Evolutionary conservation across 2,888 invertebrate genomes (phyloP).

Genomic region (Lasioglossum morio): DNA sequence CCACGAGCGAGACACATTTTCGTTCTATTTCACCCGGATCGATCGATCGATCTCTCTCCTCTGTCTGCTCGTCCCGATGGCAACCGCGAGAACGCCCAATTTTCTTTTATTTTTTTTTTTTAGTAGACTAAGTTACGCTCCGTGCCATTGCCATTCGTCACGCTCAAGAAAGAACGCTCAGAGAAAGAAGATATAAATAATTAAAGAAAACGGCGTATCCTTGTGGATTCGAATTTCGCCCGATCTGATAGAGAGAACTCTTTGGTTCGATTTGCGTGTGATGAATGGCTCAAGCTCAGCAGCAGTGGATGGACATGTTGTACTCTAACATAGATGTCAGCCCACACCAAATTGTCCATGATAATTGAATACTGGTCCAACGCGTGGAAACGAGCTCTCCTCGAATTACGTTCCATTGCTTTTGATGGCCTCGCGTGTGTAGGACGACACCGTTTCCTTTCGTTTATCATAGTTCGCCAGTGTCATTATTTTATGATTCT

Average conservation of each 20-base stretch:
- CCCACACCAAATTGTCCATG: slow-evolving; percentile 84
- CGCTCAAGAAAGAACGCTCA: slow-evolving; percentile 53
- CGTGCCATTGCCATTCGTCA: slow-evolving; percentile 76
- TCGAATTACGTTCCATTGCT: slow-evolving; percentile 45
- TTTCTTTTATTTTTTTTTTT: slow-evolving; percentile 64
- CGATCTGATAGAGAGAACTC: neutral
- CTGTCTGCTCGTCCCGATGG: slow-evolving; percentile 30
- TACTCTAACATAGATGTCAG: slow-evolving; percentile 84
- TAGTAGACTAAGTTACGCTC: slow-evolving; percentile 79
- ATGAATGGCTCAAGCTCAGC: slow-evolving; percentile 78
- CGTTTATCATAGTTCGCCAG: slow-evolving; percentile 3
- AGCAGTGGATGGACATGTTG: slow-evolving; percentile 83
- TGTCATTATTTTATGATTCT: slow-evolving; percentile 4
- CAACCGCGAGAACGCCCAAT: slow-evolving; percentile 74
- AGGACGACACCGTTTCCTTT: slow-evolving; percentile 41
- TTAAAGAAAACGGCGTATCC: neutral
- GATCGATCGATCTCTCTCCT: slow-evolving; percentile 30
- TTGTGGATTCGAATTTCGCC: neutral
- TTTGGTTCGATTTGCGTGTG: slow-evolving; percentile 68
- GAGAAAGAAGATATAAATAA: neutral
- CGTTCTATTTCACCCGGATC: neutral
- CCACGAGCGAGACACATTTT: slow-evolving; percentile 35
- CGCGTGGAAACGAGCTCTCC: slow-evolving; percentile 58
- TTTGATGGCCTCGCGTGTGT: slow-evolving; percentile 32
- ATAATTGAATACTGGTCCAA: slow-evolving; percentile 75